phyloP scores from a whole-genome alignment of 2,888 invertebrate species.

The Ditylenchus weischeri region DNA sequence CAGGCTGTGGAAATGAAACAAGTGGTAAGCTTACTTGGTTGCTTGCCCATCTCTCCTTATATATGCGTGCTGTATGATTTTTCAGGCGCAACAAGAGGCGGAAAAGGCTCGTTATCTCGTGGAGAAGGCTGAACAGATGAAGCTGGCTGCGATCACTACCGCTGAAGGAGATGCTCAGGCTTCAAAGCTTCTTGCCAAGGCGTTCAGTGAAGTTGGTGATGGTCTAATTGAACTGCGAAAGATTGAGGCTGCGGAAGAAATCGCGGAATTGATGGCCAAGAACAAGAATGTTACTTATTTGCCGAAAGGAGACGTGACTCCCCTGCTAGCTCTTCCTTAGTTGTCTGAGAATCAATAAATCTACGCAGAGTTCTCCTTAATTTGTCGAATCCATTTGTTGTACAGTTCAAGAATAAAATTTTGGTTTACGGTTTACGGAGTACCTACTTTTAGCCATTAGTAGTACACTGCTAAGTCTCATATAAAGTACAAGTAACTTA shows the following conservation, averaged over 20 bases:
- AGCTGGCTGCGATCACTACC: constrained; percentile 84
- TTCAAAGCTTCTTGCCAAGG: constrained; percentile 81
- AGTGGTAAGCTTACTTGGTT: constrained; percentile 28
- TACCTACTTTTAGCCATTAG: too few relatives aligned
- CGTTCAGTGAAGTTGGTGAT: constrained; percentile 75
- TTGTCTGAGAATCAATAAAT: too few relatives aligned
- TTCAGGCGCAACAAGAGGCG: constrained; percentile 91
- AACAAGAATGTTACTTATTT: constrained; percentile 92
- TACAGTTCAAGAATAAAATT: too few relatives aligned
- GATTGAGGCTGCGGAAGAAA: constrained; percentile 98
- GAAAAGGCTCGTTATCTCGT: constrained; percentile 96
- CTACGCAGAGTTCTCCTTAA: too few relatives aligned
- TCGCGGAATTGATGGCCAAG: constrained; percentile 89
- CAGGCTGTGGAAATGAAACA: constrained; percentile 92
- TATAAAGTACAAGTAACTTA: too few relatives aligned
- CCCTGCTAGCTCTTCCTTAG: constrained; percentile 6
- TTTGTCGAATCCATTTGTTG: too few relatives aligned
- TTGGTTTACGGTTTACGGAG: too few relatives aligned
- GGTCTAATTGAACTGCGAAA: constrained; percentile 94
- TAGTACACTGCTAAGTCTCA: too few relatives aligned
- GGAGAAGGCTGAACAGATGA: constrained; percentile 97
- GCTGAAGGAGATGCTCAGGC: constrained; percentile 98
- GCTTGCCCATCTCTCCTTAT: too few relatives aligned
- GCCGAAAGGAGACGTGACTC: constrained; percentile 69
- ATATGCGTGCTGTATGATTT: too few relatives aligned